Evolutionary conservation across 92 coral and sea anemone genomes (phyloP).

Genomic region (Porites cylindrica): DNA sequence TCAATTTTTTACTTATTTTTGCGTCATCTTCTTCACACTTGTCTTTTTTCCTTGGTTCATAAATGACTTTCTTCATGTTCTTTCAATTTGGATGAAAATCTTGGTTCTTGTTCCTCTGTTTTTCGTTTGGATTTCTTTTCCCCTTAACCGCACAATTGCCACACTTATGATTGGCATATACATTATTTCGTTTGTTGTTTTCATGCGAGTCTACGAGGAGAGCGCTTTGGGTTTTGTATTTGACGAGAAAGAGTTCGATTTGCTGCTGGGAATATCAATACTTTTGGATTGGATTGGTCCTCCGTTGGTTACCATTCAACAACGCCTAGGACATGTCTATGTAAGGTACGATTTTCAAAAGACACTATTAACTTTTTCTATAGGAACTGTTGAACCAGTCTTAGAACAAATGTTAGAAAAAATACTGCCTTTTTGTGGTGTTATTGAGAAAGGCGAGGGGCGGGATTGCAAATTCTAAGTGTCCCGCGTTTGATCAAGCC

Average conservation of each 20-base stretch:
- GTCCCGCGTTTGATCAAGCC: too few relatives aligned
- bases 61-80: neutral
- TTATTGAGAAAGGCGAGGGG: too few relatives aligned
- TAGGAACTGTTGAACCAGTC: too few relatives aligned
- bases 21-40: constrained; percentile 3
- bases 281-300: constrained; percentile 9
- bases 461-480: too few relatives aligned
- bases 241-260: neutral
- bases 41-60: constrained; percentile 51
- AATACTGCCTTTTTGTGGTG: too few relatives aligned
- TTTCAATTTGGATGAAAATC: neutral
- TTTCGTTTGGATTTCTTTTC: constrained; percentile 45
- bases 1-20: neutral
- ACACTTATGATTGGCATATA: constrained; percentile 25
- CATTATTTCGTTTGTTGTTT: constrained; percentile 26
- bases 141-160: constrained; percentile 1
- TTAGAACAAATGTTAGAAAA: too few relatives aligned
- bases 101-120: neutral
- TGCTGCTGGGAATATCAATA: constrained; percentile 1
- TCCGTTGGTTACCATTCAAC: constrained; percentile 17
- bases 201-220: constrained; percentile 13
- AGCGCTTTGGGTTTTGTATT: neutral
- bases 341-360: constrained; percentile 21
- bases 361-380: too few relatives aligned
- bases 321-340: constrained; percentile 33